Evolutionary conservation across 1,140 invertebrate genomes (phyloP).

Genomic region (Ruditapes philippinarum): DNA sequence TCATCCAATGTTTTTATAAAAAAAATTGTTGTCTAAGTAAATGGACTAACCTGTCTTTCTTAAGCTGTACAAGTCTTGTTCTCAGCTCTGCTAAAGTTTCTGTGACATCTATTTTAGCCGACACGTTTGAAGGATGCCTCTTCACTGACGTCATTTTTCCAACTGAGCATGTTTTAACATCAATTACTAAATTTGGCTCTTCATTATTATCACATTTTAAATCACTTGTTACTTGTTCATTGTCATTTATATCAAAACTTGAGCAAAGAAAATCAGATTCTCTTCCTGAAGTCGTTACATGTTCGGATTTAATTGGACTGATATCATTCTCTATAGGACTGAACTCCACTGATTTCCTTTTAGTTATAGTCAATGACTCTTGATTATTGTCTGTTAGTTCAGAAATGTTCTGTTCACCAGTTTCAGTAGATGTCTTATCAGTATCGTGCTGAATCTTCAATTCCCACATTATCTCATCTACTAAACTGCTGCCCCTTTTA

Average conservation of each 20-base stretch:
- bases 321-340: neutral
- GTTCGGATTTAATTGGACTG: constrained; percentile 36
- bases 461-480: constrained; percentile 63
- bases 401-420: neutral
- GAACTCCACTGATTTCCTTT: constrained; percentile 20
- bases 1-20: too few species aligned
- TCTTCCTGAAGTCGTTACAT: neutral
- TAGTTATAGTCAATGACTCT: neutral
- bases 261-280: constrained; percentile 7
- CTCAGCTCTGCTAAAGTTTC: constrained; percentile 42
- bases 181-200: neutral
- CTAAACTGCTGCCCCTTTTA: constrained; percentile 40
- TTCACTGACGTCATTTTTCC: neutral
- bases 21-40: neutral
- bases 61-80: constrained; percentile 54
- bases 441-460: constrained; percentile 5
- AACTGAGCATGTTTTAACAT: neutral
- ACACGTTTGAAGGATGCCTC: constrained; percentile 13
- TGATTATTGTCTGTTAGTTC: neutral
- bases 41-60: constrained; percentile 51
- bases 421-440: neutral
- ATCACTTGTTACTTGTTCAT: neutral
- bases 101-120: neutral
- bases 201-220: neutral
- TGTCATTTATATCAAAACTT: constrained; percentile 24